These are phyloP conservation scores for Montipora foliosa DNA, from an alignment of 64 coral and sea anemone genomes.

Conservation along the genomic window DNA sequence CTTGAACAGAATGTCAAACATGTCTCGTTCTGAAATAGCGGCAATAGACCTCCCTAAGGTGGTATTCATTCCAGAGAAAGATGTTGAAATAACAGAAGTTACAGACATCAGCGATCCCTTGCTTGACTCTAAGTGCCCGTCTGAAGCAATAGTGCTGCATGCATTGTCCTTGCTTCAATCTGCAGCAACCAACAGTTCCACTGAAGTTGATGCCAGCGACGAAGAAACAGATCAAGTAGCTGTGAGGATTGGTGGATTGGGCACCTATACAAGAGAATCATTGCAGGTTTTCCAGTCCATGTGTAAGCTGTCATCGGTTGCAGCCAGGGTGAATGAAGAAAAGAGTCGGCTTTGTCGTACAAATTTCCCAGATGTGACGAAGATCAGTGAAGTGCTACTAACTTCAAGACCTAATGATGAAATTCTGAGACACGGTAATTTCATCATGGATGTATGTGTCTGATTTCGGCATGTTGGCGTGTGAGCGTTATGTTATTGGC, in stretches of 20 bases:
- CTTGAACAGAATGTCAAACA: not conserved
- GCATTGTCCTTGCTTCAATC: not conserved
- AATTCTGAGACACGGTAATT: not conserved
- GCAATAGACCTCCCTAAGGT: not conserved
- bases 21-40: not conserved
- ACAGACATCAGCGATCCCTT: not conserved
- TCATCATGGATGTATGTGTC: not conserved
- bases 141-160: not conserved
- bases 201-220: not conserved
- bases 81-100: constrained; percentile 11
- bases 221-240: not conserved
- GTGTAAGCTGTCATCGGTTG: constrained; percentile 4
- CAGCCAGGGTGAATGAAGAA: constrained; percentile 4
- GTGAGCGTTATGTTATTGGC: constrained; percentile 30
- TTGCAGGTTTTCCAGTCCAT: not conserved
- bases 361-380: not conserved
- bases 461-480: constrained; percentile 26
- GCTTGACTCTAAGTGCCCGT: not conserved
- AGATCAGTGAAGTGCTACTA: not conserved
- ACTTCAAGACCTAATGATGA: not conserved
- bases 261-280: not conserved
- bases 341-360: not conserved
- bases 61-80: not conserved
- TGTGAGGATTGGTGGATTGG: constrained; percentile 1
- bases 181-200: not conserved